Conservation (phyloP, 64 coral and sea anemone genomes). For the Porites lutea region DNA sequence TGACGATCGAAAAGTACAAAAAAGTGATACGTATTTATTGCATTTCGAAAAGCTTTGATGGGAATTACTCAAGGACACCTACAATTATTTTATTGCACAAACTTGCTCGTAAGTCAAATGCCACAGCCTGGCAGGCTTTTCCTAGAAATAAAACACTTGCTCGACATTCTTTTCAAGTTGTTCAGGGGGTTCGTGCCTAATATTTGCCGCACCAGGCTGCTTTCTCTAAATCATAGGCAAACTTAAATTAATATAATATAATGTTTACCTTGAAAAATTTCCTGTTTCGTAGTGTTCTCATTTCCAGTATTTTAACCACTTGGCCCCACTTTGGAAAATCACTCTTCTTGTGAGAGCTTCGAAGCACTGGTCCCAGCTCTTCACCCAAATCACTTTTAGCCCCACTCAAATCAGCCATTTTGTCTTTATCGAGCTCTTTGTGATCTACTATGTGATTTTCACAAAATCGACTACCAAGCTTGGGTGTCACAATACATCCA, state of each 20-base stretch:
- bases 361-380: neutral
- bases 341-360: neutral
- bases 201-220: too few species aligned
- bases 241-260: neutral
- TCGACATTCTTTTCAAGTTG: too few species aligned
- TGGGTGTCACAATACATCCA: slow-evolving; percentile 28
- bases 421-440: slow-evolving; percentile 23
- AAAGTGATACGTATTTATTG: too few species aligned
- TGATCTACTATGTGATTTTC: neutral
- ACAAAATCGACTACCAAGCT: slow-evolving; percentile 24
- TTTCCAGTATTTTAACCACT: neutral
- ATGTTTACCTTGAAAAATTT: slow-evolving; percentile 34
- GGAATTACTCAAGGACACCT: too few species aligned
- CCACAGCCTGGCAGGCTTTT: too few species aligned
- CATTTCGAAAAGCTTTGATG: too few species aligned
- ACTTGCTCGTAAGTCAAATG: too few species aligned
- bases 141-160: too few species aligned
- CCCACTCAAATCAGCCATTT: neutral
- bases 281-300: neutral
- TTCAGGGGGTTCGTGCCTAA: too few species aligned
- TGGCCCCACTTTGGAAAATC: neutral
- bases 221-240: neutral
- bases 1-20: too few species aligned
- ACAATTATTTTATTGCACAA: too few species aligned
- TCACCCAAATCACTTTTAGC: neutral